Percentiles rank a stretch among this genome's conserved stretches.
Evolutionary conservation across 2,113 vertebrate species (phyloP).

Genomic region (Serinus canaria): DNA sequence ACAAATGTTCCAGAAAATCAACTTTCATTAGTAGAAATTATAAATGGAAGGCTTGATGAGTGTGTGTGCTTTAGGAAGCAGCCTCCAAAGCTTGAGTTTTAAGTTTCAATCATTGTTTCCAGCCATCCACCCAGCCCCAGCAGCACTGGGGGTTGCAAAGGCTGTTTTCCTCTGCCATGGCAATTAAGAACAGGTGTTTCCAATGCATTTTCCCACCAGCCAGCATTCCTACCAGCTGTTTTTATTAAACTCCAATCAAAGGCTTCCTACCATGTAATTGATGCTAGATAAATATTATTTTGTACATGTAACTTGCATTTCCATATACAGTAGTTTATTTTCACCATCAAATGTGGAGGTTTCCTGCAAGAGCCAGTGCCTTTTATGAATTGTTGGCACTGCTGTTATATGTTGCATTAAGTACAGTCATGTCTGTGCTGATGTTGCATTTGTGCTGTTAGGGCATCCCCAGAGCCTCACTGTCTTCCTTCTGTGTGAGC

Average conservation of each 20-base stretch:
- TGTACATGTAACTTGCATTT: not conserved
- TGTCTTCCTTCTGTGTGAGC: not conserved
- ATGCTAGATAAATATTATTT: not conserved
- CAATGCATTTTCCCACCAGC: not conserved
- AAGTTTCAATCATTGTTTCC: not conserved
- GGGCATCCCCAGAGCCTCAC: not conserved
- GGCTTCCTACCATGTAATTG: not conserved
- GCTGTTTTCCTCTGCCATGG: fast-evolving
- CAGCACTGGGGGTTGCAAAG: not conserved
- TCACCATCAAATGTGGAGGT: not conserved
- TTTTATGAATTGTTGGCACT: not conserved
- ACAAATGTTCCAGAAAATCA: not conserved
- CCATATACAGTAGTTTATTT: not conserved
- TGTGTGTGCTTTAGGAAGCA: not conserved
- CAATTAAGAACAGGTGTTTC: not conserved
- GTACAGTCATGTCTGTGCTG: no score
- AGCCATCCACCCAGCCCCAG: no score
- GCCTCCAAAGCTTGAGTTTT: not conserved
- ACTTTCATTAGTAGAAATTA: not conserved
- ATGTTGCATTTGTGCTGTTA: not conserved
- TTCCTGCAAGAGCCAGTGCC: not conserved
- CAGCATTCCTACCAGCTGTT: not conserved
- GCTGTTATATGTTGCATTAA: not conserved
- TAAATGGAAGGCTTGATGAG: not conserved
- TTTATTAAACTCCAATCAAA: not conserved